A percentile compares a stretch with the other conserved stretches of the same genome.
These are phyloP conservation scores for Aphelenchoides besseyi DNA, from an alignment of 1,140 invertebrate species.

Conservation along the genomic window DNA sequence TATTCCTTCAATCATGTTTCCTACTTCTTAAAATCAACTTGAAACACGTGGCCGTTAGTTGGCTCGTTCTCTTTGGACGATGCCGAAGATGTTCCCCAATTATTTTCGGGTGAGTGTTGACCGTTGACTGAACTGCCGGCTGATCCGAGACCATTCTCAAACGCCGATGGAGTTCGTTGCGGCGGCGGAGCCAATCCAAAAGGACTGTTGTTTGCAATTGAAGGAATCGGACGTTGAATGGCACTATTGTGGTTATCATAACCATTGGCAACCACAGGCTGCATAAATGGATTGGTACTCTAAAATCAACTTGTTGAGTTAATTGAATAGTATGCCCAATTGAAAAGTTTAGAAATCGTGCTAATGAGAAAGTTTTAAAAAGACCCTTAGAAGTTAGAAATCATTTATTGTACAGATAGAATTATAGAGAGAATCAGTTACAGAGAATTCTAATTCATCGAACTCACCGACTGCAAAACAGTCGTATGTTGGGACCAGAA, in stretches of 20 bases:
- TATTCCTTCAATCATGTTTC: background rate
- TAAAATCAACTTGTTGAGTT: slow-evolving; percentile 35
- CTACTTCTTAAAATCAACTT: slow-evolving; percentile 8
- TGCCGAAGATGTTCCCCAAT: slow-evolving; percentile 30
- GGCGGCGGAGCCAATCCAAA: slow-evolving; percentile 28
- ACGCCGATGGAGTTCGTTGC: background rate
- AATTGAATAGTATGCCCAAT: no score
- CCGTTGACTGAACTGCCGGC: background rate
- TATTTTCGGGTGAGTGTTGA: slow-evolving; percentile 26
- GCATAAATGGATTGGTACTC: slow-evolving; percentile 38
- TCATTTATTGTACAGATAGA: no score
- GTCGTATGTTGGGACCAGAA: slow-evolving; percentile 10
- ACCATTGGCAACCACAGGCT: slow-evolving; percentile 1
- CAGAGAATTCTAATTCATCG: background rate
- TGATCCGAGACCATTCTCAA: slow-evolving; percentile 11
- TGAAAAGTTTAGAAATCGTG: no score
- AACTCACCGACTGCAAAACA: slow-evolving; percentile 13
- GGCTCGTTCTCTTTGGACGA: slow-evolving; percentile 32
- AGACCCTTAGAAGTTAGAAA: no score
- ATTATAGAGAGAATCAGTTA: no score
- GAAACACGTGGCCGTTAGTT: slow-evolving; percentile 15
- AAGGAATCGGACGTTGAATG: slow-evolving; percentile 19
- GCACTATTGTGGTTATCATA: slow-evolving; percentile 16
- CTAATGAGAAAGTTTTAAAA: no score
- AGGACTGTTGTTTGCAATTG: slow-evolving; percentile 29